These are phyloP conservation scores for Hecatera dysodea DNA, from an alignment of 2,888 invertebrate genomes.

Conservation along the genomic window DNA sequence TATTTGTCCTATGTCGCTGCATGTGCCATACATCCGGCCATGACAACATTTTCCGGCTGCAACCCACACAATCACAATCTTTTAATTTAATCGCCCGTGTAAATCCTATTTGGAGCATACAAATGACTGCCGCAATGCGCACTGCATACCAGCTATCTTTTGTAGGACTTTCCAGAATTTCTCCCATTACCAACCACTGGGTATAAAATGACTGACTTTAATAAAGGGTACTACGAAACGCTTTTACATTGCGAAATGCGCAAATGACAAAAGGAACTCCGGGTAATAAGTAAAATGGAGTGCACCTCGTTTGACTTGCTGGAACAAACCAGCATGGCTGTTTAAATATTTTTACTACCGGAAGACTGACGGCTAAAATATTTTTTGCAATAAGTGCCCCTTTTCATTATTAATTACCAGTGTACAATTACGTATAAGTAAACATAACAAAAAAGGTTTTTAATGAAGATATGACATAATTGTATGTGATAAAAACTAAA, in stretches of 20 bases:
- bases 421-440: too few species aligned
- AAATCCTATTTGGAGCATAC: not conserved
- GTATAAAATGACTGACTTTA: constrained; percentile 22
- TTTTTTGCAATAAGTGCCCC: not conserved
- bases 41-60: not conserved
- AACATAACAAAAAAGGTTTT: too few species aligned
- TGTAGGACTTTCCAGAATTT: constrained; percentile 4
- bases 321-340: not conserved
- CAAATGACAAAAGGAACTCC: not conserved
- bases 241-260: constrained; percentile 11
- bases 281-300: not conserved
- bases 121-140: constrained; percentile 33
- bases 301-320: not conserved
- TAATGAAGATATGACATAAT: too few species aligned
- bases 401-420: not conserved
- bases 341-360: not conserved
- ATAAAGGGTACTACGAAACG: constrained; percentile 2
- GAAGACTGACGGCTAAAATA: not conserved
- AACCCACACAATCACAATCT: not conserved
- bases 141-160: not conserved
- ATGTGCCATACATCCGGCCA: not conserved
- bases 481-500: too few species aligned
- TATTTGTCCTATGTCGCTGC: not conserved
- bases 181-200: not conserved
- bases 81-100: constrained; percentile 1